phyloP scores from a whole-genome alignment of 2,888 invertebrate genomes.

The Subacronicta megacephala region DNA sequence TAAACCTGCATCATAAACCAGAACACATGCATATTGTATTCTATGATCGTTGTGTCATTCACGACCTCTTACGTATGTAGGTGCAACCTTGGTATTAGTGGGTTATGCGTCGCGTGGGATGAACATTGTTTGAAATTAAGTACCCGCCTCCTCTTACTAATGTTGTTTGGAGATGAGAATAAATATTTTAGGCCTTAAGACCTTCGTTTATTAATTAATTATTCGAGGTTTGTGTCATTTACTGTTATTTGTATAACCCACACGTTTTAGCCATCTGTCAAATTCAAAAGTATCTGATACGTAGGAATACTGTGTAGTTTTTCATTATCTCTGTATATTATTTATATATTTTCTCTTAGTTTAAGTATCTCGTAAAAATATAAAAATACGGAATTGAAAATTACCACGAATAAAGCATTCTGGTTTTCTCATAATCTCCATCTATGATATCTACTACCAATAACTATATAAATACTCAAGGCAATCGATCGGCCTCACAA shows the following conservation, averaged over 20 bases:
- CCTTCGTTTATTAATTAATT: constrained; percentile 23
- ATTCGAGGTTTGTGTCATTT: neutral
- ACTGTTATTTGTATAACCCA: neutral
- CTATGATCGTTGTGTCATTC: constrained; percentile 44
- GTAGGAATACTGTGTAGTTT: no score
- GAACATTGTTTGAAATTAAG: constrained; percentile 52
- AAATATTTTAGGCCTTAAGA: constrained; percentile 23
- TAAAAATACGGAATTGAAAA: no score
- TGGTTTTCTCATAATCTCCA: no score
- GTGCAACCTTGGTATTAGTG: constrained; percentile 42
- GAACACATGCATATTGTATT: constrained; percentile 18
- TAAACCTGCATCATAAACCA: constrained; percentile 1
- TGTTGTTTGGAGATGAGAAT: constrained; percentile 24
- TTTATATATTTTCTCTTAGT: no score
- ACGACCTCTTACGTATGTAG: constrained; percentile 45
- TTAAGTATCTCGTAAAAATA: no score
- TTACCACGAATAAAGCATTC: no score
- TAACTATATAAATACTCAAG: no score
- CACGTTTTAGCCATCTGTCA: no score
- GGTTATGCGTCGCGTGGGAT: constrained; percentile 44
- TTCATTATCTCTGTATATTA: no score
- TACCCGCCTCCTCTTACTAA: constrained; percentile 32
- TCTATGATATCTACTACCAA: no score
- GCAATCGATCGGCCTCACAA: no score
- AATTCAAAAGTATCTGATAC: no score